Evolutionary conservation across 1,140 invertebrate genomes (phyloP).

Genomic region (Papilio polyxenes): DNA sequence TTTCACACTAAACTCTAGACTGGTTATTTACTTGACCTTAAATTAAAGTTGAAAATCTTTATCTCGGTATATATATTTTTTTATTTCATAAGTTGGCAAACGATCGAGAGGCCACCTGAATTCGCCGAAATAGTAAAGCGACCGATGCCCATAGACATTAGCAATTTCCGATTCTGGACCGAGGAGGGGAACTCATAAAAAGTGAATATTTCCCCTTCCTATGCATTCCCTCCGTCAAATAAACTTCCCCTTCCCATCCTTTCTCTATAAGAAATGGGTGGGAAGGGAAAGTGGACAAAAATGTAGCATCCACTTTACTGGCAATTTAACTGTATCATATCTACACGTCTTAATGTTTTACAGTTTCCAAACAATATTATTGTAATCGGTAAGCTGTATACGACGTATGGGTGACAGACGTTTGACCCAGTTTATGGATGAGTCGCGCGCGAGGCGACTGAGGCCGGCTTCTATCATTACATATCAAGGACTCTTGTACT

Average conservation of each 20-base stretch:
- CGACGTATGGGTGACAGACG: background rate
- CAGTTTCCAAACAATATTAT: background rate
- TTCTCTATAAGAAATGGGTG: too few relatives aligned
- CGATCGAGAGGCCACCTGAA: too few relatives aligned
- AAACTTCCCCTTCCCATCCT: too few relatives aligned
- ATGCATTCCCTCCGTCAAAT: too few relatives aligned
- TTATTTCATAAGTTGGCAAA: too few relatives aligned
- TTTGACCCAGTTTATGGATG: conserved; percentile 25
- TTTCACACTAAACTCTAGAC: background rate
- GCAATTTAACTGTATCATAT: background rate
- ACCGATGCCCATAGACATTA: too few relatives aligned
- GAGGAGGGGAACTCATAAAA: too few relatives aligned
- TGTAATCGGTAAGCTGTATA: background rate
- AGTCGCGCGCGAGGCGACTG: conserved; percentile 6
- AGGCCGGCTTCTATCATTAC: background rate
- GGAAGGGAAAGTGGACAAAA: background rate
- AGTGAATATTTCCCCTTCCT: too few relatives aligned
- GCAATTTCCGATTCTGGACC: too few relatives aligned
- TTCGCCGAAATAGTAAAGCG: too few relatives aligned
- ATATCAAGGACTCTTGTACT: background rate
- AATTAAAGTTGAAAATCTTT: too few relatives aligned
- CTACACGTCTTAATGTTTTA: background rate
- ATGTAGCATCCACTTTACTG: background rate
- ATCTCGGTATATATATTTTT: too few relatives aligned
- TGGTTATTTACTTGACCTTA: background rate